phyloP scores from a whole-genome alignment of 2,888 invertebrate genomes.

The Torymus aiolomorphi region DNA sequence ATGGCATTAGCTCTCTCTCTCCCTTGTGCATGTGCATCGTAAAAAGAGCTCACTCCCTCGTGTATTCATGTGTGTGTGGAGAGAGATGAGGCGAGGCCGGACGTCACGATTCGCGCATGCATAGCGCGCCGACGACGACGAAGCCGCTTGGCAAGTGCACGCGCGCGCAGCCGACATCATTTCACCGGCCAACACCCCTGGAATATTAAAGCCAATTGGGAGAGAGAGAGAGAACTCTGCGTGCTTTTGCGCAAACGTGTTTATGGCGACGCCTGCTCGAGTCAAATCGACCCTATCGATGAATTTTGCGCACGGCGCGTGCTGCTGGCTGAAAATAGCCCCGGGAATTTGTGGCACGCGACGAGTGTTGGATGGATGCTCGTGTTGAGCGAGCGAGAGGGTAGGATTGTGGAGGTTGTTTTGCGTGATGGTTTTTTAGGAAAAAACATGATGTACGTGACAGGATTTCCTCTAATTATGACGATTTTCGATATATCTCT shows the following conservation, averaged over 20 bases:
- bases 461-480: too few species aligned
- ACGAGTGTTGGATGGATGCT: too few species aligned
- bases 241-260: neutral
- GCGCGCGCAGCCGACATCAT: constrained; percentile 59
- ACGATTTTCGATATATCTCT: too few species aligned
- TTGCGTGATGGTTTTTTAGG: too few species aligned
- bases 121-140: constrained; percentile 63
- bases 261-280: neutral
- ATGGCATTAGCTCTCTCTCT: too few species aligned
- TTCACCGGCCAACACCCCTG: constrained; percentile 58
- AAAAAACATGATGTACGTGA: too few species aligned
- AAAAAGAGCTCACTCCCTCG: neutral
- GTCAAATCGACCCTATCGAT: constrained; percentile 9
- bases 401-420: too few species aligned
- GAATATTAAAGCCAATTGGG: constrained; percentile 64
- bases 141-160: constrained; percentile 55
- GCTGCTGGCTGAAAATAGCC: neutral
- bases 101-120: constrained; percentile 68
- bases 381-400: too few species aligned
- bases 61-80: neutral
- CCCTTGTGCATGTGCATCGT: too few species aligned
- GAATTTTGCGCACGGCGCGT: neutral
- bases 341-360: too few species aligned
- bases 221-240: neutral
- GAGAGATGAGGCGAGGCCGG: constrained; percentile 64